Base-by-base conservation (phyloP, 2,797 vertebrate genomes). In the Macroramphosus scolopax region DNA sequence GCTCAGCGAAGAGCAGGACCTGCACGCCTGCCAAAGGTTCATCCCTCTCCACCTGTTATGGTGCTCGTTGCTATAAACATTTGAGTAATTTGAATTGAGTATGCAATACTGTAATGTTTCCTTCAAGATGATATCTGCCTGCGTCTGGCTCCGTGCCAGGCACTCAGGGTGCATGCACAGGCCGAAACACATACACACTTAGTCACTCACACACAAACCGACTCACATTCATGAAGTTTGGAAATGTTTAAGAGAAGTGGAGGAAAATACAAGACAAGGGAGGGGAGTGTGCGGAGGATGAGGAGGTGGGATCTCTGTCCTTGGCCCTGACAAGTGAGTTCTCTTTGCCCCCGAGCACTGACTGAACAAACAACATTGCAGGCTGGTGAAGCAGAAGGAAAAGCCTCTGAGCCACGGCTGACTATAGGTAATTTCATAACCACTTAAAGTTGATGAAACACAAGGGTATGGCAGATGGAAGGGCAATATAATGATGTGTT, bases 31-130 rank as follows among this genome's bases (percentile, higher is more conserved):
- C 80, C 83, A 83, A 75, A 61, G 74, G 74, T 59, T 83, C 89
- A 77, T 81, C 44, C 33, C 61, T 79, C 86, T 45, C 53, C 67
- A 86, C 84, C 89, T 98, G 94, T 97, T 98, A 87, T 95, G 92
- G 89, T 77, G 63, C 83, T 83, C 63, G 95, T 98, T 98, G 96
- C 96, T 97, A 98, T 93, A 95, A 98, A 98, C 96, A 97, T 53
- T 15, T 70, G 43, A 85, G 58, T 44, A 16, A 92, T 93, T 92
- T 92, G 88, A 93, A 92, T 92, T 66, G 91, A 90, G 84, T 86
- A 91, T 92, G 92, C 88, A 89, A 90, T 91, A 89, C 85, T 88
- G 89, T 92, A 91, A 92, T 94, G 89, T 93, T 94, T 95, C 90
- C 91, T 91, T 89, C 78, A 77, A 92, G 93, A 97, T 96, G 82